Base-by-base conservation (phyloP, 2,797 vertebrate species). In the Manis javanica region DNA sequence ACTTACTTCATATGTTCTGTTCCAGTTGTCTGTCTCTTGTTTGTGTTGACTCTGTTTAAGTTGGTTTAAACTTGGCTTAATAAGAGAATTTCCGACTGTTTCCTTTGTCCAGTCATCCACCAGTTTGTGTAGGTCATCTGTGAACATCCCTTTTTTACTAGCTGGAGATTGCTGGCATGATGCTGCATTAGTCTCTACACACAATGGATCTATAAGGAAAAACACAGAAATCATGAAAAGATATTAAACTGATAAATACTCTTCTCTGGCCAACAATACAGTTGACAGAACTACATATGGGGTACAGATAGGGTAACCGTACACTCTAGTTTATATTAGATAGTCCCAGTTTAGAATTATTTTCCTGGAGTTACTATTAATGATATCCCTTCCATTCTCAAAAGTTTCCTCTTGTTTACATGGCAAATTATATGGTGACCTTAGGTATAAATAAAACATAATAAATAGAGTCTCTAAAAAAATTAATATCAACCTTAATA, bases 51-150 rank as follows among this genome's bases (percentile, higher is more conserved):
- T 99, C 98, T 99, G 99, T 94, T 99, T 99, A 98, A 99, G 99
- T 98, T 99, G 99, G 98, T 99, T 99, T 74, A 99, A 99, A 42
- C 99, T 99, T 94, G 99, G 99, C 91, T 99, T 99, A 69, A 98
- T 97, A 4, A 97, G 98, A 92, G 98, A 95, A 78, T 98, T 98
- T 85, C 98, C 99, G 74, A 99, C 98, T 1, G 99, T 94, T 97
- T 99, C 99, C 97, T 99, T 99, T 31, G 99, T 99, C 99, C 99
- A 99, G 96, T 99, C 99, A 98, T 99, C 99, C 87, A 99, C 99
- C 92, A 99, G 98, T 97, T 99, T 99, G 98, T 99, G 99, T 98
- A 99, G 98, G 92, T 99, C 99, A 93, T 99, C 99, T 6, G 99
- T 99, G 98, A 99, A 99, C 98, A 99, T 99, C 98, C 99, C 99